Conservation (phyloP, 1,140 invertebrate species). For the Lineus longissimus region DNA sequence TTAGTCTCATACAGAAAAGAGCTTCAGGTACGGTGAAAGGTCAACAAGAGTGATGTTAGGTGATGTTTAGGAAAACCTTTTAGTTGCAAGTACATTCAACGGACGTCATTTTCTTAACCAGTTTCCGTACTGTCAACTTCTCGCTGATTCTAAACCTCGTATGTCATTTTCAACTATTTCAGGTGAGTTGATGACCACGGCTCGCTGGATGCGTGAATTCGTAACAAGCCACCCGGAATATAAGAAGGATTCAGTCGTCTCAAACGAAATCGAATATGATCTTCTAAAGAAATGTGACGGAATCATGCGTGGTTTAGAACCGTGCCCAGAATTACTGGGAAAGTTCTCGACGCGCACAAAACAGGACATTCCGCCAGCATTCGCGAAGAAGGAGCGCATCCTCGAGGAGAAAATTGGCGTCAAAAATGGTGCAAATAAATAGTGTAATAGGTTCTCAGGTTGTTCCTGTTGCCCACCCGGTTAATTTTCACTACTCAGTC, state of each 20-base stretch:
- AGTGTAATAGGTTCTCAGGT: no score
- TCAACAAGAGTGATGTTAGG: constrained; percentile 26
- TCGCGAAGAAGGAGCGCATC: constrained; percentile 5
- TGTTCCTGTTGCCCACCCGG: no score
- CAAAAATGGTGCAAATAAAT: no score
- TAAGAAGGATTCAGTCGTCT: constrained; percentile 82
- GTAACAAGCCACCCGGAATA: constrained; percentile 78
- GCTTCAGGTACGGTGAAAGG: constrained; percentile 66
- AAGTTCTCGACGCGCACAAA: constrained; percentile 12
- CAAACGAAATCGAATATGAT: constrained; percentile 89
- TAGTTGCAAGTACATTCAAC: no score
- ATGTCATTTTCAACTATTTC: not conserved
- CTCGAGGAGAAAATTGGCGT: not conserved
- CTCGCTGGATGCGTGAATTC: constrained; percentile 85
- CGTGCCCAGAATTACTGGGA: constrained; percentile 10
- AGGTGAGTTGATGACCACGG: constrained; percentile 47
- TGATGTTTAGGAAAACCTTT: constrained; percentile 73
- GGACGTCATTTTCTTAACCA: not conserved
- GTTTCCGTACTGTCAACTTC: not conserved
- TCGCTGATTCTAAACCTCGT: constrained; percentile 5
- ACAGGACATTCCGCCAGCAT: constrained; percentile 8
- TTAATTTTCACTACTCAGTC: no score
- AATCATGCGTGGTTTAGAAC: constrained; percentile 10
- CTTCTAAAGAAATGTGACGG: constrained; percentile 65
- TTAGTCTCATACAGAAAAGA: constrained; percentile 86